Evolutionary conservation across 2,888 invertebrate species (phyloP).

Genomic region (Pachydiplax longipennis): DNA sequence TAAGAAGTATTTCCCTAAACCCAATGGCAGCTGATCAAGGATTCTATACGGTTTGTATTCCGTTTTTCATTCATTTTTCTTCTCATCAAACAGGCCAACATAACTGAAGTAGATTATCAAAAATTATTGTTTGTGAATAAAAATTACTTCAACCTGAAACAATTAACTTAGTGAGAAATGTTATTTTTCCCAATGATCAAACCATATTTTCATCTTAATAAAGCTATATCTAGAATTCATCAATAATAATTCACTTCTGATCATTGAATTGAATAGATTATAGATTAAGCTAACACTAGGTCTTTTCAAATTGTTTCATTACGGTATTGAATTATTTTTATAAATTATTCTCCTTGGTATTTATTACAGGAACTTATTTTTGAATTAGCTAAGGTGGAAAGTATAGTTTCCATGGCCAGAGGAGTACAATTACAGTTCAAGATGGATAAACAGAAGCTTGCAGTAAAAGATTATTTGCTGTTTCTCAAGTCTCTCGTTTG

Average conservation of each 20-base stretch:
- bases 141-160: neutral
- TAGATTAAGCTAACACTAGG: too few relatives aligned
- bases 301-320: too few relatives aligned
- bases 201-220: neutral
- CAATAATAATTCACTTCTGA: neutral
- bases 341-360: neutral
- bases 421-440: neutral
- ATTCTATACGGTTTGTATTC: neutral
- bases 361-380: neutral
- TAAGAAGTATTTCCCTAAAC: neutral
- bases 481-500: neutral
- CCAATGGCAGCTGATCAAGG: neutral
- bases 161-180: too few relatives aligned
- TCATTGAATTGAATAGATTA: too few relatives aligned
- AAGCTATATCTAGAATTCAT: too few relatives aligned
- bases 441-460: neutral
- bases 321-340: neutral
- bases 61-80: neutral
- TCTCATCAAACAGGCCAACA: neutral
- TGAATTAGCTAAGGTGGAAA: neutral
- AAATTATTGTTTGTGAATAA: neutral
- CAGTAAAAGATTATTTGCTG: neutral
- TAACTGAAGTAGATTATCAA: too few relatives aligned
- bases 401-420: conserved; percentile 7
- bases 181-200: neutral